Base-by-base conservation (phyloP, 1,140 invertebrate genomes). In the Condylostylus longicornis region DNA sequence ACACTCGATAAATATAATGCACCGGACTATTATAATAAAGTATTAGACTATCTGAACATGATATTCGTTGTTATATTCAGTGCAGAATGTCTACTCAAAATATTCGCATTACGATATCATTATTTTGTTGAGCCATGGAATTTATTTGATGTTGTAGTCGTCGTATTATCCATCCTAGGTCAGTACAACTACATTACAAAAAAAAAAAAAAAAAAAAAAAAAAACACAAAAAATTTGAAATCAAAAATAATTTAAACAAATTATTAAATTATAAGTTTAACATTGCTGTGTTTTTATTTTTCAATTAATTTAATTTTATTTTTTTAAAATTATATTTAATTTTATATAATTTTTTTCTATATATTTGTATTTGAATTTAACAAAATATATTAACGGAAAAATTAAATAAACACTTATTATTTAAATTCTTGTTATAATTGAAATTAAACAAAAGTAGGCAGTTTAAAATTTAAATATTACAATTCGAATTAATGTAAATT, bases 121-220 rank as follows among this genome's bases (percentile, higher is more conserved):
- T 98, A 96, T 71, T 97, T 98, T 74, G 91, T 89, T 65, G 88
- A 96, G 67, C 91, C 93, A 40, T 98, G 94, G 94, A 98, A 98
- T 72, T 74, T 97, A 51, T 98, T 98, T 73, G 94, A 98, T 75
- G 93, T 95, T 71, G 84, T 95, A 56, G 90, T 98, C 62, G 93
- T 98, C 57, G 90, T 94, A 71, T 79, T 97, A 65, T 97, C 93
- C 63, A 91, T 98, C 70, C 77, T 90, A 69, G 84, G 86, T 89
- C 74, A 77, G 71, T 70, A 58, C 43, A 37, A 40, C 37, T 18
- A 49, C 36, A 29, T 23, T 34, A 21, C 32, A 30, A 44, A 22
- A 31, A 30, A 42, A 10, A 14, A 40, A 40, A 27, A 33, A 37
- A 29, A 44, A 43, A 20, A 33, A 15, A 41, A 25, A 28, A 37